These are phyloP conservation scores for Lepus americanus DNA, from an alignment of 2,113 vertebrate species.

Conservation along the genomic window DNA sequence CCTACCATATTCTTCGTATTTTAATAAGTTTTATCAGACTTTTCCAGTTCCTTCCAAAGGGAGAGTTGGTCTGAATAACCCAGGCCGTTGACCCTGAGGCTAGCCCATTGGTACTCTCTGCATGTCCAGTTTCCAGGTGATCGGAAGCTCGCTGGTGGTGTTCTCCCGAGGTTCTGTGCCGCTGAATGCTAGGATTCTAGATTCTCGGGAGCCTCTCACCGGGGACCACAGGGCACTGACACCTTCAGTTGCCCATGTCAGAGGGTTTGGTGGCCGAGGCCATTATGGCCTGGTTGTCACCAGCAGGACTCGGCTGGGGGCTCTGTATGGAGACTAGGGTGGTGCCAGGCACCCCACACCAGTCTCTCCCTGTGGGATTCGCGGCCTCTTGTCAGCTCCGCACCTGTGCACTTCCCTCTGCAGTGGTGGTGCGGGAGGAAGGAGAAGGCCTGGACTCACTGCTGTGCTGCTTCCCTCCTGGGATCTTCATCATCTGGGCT, in stretches of 20 bases:
- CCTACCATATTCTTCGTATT: no score
- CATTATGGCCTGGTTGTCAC: not conserved
- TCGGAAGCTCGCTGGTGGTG: no score
- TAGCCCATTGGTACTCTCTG: no score
- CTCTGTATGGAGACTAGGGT: not conserved
- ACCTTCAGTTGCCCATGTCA: no score
- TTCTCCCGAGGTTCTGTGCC: no score
- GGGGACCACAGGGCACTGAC: no score
- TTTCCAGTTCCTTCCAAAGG: not conserved
- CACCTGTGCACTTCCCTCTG: not conserved
- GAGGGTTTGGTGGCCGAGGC: no score
- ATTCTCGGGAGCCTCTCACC: no score
- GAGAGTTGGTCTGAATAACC: not conserved
- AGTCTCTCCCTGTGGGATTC: not conserved
- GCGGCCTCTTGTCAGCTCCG: not conserved
- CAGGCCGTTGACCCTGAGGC: not conserved
- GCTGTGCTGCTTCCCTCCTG: constrained; percentile 57
- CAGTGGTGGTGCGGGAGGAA: no score
- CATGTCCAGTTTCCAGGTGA: no score
- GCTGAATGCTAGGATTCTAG: no score
- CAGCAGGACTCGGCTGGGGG: not conserved
- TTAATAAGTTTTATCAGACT: no score
- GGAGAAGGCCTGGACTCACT: not conserved
- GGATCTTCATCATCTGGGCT: constrained; percentile 98
- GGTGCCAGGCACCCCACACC: not conserved